Percentiles rank a stretch among this genome's conserved stretches.
Evolutionary conservation across 2,113 vertebrate genomes (phyloP).

Genomic region (Ondatra zibethicus): DNA sequence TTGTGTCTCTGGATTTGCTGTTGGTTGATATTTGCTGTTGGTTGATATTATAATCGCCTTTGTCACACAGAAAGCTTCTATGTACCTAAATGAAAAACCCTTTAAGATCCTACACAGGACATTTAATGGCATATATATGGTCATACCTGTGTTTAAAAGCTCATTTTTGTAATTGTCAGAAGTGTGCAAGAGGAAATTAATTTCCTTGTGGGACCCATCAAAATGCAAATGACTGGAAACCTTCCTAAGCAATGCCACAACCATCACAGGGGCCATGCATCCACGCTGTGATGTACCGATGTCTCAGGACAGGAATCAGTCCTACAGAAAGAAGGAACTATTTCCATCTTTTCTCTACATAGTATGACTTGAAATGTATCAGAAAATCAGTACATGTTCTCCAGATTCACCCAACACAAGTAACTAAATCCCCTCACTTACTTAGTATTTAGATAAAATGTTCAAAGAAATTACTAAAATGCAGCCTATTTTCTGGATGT

Average conservation of each 20-base stretch:
- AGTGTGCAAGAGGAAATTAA: not conserved
- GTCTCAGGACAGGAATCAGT: not conserved
- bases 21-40: not conserved
- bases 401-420: not conserved
- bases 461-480: constrained; percentile 7
- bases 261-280: not conserved
- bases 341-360: not conserved
- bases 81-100: not conserved
- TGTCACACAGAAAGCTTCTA: not conserved
- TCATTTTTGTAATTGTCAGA: not conserved
- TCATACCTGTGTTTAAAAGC: not conserved
- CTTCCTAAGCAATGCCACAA: not conserved
- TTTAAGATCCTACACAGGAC: not conserved
- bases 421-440: not conserved
- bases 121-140: not conserved
- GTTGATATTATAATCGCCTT: constrained; percentile 32
- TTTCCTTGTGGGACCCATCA: not conserved
- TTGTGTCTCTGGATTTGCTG: not conserved
- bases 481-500: not conserved
- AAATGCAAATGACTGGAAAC: not conserved
- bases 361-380: not conserved
- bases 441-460: not conserved
- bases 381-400: not conserved
- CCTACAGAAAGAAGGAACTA: not conserved
- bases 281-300: not conserved